A percentile compares a stretch with the other conserved stretches of the same genome.
Conservation (phyloP, 53 echinoderm and acorn worm species). For the Arbacia lixula region DNA sequence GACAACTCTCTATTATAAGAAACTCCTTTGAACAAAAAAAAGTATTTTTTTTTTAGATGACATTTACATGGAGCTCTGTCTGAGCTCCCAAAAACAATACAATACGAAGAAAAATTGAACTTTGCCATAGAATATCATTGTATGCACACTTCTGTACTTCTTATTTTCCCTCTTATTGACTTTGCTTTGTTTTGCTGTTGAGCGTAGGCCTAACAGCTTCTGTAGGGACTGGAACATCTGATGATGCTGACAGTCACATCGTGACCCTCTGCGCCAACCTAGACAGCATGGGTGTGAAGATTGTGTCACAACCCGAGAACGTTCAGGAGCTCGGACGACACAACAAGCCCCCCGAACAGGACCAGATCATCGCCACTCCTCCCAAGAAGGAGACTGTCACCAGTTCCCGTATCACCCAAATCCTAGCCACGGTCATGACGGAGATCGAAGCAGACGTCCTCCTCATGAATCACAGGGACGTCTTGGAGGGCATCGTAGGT, state of each 20-base stretch:
- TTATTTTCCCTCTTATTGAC: no score
- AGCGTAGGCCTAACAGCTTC: constrained; percentile 72
- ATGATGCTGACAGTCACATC: constrained; percentile 60
- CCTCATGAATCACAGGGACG: not conserved
- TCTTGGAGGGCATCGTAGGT: not conserved
- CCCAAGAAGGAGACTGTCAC: not conserved
- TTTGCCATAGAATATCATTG: no score
- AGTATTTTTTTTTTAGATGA: no score
- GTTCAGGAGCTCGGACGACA: constrained; percentile 20
- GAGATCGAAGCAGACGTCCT: constrained; percentile 47
- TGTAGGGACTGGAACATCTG: constrained; percentile 68
- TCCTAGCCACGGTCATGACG: constrained; percentile 61
- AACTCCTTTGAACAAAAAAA: no score
- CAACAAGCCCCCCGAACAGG: constrained; percentile 69
- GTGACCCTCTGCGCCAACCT: constrained; percentile 77
- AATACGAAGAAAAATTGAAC: no score
- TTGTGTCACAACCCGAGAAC: constrained; percentile 45
- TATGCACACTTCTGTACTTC: no score
- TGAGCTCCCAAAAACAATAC: no score
- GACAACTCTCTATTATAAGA: no score
- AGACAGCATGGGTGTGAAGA: constrained; percentile 61
- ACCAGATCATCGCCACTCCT: constrained; percentile 40
- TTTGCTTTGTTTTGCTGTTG: not conserved
- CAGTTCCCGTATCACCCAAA: constrained; percentile 31
- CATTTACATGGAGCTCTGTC: no score